Conservation (phyloP, 2,113 vertebrate genomes). For the Pogona vitticeps region DNA sequence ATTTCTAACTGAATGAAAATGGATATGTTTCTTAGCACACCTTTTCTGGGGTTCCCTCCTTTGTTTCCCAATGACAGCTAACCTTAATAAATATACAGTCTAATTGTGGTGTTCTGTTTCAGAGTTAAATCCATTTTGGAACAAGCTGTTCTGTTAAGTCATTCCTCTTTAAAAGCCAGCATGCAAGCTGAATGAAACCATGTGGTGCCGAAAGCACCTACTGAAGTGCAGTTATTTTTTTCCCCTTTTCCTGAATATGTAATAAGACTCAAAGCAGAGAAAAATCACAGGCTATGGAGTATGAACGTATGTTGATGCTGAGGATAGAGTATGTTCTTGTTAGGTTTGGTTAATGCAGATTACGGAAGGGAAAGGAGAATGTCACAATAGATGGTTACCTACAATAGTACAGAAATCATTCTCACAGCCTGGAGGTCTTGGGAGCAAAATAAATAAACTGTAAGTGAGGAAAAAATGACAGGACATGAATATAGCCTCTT, state of each 20-base stretch:
- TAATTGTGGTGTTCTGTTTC: not conserved
- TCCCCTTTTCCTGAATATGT: slow-evolving; percentile 1
- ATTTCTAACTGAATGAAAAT: not conserved
- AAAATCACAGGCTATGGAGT: slow-evolving; percentile 19
- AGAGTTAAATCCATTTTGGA: not conserved
- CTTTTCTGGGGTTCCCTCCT: not conserved
- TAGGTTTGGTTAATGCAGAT: slow-evolving; percentile 27
- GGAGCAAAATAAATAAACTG: not conserved
- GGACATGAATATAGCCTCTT: not conserved
- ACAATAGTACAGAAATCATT: not conserved
- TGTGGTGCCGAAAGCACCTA: not conserved
- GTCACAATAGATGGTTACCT: slow-evolving; percentile 5
- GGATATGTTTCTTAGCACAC: not conserved
- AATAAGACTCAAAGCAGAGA: slow-evolving; percentile 21
- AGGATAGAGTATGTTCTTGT: slow-evolving; percentile 26
- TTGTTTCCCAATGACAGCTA: slow-evolving; percentile 5
- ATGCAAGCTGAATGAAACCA: not conserved
- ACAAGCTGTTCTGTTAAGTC: not conserved
- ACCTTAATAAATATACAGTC: not conserved
- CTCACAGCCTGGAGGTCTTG: slow-evolving; percentile 19
- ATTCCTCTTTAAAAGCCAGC: not conserved
- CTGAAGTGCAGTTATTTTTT: not conserved
- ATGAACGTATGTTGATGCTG: not conserved
- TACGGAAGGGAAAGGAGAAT: not conserved
- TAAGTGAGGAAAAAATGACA: not conserved